phyloP scores from a whole-genome alignment of 2,888 invertebrate species.

The Acleris sparsana region DNA sequence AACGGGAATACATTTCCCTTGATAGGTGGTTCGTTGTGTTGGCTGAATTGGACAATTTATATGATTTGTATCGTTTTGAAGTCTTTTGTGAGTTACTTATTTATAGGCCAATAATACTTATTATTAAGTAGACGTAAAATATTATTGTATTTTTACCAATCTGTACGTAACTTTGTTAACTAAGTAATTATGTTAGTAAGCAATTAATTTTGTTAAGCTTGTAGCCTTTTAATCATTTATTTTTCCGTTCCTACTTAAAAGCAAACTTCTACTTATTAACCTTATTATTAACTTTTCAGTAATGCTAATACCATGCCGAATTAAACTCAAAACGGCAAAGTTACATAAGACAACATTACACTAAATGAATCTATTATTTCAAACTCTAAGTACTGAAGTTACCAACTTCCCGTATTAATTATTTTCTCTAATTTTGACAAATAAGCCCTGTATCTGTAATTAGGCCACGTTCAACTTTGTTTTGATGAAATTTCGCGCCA shows the following conservation, averaged over 20 bases:
- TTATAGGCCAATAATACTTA: too few species aligned
- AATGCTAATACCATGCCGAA: conserved; percentile 7
- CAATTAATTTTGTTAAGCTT: too few species aligned
- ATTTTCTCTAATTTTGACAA: conserved; percentile 62
- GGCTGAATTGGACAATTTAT: conserved; percentile 6
- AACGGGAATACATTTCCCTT: conserved; percentile 20
- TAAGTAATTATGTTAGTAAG: too few species aligned
- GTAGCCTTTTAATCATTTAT: too few species aligned
- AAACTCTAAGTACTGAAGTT: conserved; percentile 30
- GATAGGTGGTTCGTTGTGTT: conserved; percentile 14
- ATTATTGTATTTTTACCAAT: too few species aligned
- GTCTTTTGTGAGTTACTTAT: not conserved
- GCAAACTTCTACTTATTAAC: too few species aligned
- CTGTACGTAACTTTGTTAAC: too few species aligned
- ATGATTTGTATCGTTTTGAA: not conserved
- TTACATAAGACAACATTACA: conserved; percentile 10
- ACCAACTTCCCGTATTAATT: conserved; percentile 47
- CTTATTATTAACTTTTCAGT: too few species aligned
- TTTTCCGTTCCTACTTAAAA: too few species aligned
- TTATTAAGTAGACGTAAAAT: too few species aligned
- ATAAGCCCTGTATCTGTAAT: conserved; percentile 53
- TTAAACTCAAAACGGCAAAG: conserved; percentile 11
- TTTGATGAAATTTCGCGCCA: conserved; percentile 38
- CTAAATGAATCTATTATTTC: conserved; percentile 26
- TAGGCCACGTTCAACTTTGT: conserved; percentile 50